Evolutionary conservation across 2,797 vertebrate genomes (phyloP).

Genomic region (Chaetophractus vellerosus): DNA sequence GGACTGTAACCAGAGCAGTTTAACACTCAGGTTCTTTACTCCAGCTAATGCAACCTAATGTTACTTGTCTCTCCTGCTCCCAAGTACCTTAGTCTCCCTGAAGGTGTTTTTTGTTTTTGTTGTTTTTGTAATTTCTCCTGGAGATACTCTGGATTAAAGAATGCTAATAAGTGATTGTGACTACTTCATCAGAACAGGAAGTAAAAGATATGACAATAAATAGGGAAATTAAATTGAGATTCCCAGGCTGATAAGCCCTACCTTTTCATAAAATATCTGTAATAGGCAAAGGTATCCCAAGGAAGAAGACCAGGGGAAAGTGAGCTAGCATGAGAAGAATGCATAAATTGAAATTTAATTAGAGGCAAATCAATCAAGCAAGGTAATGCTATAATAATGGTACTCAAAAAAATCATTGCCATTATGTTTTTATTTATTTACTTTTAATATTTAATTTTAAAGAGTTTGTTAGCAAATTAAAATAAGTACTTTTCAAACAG

Average conservation of each 20-base stretch:
- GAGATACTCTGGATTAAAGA: neutral
- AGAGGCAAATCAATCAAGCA: neutral
- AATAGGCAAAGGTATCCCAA: neutral
- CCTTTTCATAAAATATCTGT: neutral
- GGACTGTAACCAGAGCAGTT: too few species aligned
- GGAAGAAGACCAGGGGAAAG: neutral
- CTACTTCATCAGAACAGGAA: neutral
- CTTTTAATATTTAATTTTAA: neutral
- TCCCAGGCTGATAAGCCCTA: neutral
- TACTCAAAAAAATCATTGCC: neutral
- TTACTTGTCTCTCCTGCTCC: neutral
- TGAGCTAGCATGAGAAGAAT: neutral
- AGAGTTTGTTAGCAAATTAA: neutral
- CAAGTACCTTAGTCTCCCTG: neutral
- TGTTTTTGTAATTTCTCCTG: neutral
- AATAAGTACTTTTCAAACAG: neutral
- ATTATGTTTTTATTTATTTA: neutral
- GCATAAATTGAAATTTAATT: neutral
- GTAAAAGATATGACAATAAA: neutral
- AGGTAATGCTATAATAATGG: neutral
- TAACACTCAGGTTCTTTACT: neutral
- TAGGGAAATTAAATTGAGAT: neutral
- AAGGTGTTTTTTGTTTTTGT: neutral
- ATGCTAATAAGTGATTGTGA: neutral
- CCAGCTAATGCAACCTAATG: fast-evolving